A percentile compares a stretch with the other conserved stretches of the same genome.
Evolutionary conservation across 2,113 vertebrate genomes (phyloP).

Genomic region (Cervus canadensis): DNA sequence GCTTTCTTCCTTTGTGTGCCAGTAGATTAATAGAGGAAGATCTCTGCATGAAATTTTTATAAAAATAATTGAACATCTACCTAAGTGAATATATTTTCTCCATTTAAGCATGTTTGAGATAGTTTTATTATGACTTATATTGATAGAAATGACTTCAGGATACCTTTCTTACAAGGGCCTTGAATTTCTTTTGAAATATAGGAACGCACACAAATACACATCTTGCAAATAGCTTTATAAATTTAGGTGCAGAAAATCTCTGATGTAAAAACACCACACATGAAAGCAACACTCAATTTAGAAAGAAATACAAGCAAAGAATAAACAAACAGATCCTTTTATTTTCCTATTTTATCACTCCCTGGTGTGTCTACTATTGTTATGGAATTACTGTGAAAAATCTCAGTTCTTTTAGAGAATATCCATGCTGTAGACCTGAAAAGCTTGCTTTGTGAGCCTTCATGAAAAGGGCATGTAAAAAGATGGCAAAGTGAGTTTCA

Average conservation of each 20-base stretch:
- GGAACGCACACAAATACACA: background rate
- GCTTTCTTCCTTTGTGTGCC: background rate
- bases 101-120: background rate
- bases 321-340: background rate
- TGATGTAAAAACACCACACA: background rate
- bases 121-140: background rate
- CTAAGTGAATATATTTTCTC: background rate
- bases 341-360: background rate
- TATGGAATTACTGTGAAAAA: background rate
- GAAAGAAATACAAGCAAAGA: constrained; percentile 1
- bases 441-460: background rate
- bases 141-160: background rate
- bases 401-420: background rate
- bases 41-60: background rate
- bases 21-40: background rate
- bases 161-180: background rate
- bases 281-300: background rate
- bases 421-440: background rate
- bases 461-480: background rate
- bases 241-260: background rate
- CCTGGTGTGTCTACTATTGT: background rate
- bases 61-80: background rate
- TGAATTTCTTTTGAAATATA: background rate
- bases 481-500: background rate
- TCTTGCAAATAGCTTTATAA: background rate